phyloP scores from a whole-genome alignment of 2,888 invertebrate species.

The Nymphalis polychloros region DNA sequence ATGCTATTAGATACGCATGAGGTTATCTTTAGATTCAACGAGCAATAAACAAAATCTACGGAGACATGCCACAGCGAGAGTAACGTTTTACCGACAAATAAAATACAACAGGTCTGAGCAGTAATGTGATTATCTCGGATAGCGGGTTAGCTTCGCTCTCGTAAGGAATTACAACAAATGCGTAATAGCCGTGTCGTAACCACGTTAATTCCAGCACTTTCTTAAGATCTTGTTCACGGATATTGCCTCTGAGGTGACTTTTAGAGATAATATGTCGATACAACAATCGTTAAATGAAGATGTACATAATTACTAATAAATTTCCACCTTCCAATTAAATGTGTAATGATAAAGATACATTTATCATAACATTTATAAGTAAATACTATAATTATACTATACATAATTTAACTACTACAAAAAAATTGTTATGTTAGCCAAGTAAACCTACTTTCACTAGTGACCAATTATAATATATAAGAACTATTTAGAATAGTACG shows the following conservation, averaged over 20 bases:
- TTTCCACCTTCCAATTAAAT: too few species aligned
- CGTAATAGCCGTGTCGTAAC: conserved; percentile 71
- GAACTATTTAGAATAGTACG: background rate
- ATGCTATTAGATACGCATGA: conserved; percentile 4
- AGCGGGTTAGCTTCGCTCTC: conserved; percentile 63
- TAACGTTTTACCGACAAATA: conserved; percentile 41
- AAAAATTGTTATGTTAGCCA: background rate
- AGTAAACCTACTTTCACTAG: background rate
- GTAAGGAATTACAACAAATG: conserved; percentile 71
- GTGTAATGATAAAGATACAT: background rate
- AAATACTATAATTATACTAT: background rate
- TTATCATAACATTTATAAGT: background rate
- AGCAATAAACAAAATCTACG: conserved; percentile 32
- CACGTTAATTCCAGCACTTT: conserved; percentile 56
- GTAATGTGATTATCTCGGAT: conserved; percentile 53
- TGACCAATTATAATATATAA: conserved; percentile 5
- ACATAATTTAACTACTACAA: background rate
- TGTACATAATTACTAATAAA: too few species aligned
- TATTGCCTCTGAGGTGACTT: conserved; percentile 39
- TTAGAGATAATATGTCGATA: conserved; percentile 21
- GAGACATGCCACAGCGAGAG: conserved; percentile 34
- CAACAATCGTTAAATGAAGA: background rate
- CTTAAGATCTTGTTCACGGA: conserved; percentile 45
- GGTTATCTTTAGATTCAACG: conserved; percentile 31
- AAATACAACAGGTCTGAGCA: conserved; percentile 43